These are phyloP conservation scores for Nudaria mundana DNA, from an alignment of 2,888 invertebrate species.

Conservation along the genomic window DNA sequence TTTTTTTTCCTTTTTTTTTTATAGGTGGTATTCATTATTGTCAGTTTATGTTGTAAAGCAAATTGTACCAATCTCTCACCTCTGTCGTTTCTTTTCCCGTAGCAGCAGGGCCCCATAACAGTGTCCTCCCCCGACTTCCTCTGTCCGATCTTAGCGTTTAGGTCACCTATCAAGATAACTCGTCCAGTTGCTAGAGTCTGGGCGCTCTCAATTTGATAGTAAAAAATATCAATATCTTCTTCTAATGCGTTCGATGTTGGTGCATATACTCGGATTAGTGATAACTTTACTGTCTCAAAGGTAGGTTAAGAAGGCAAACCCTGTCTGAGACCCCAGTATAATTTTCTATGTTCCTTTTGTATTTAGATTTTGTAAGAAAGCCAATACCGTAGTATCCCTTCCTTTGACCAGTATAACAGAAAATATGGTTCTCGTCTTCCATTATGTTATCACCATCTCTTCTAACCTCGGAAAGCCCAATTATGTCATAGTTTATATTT, in stretches of 20 bases:
- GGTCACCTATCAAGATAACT: background rate
- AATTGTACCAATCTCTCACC: too few relatives aligned
- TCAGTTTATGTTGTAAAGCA: too few relatives aligned
- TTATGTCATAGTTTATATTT: background rate
- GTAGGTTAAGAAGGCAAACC: background rate
- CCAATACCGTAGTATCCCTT: slow-evolving; percentile 4
- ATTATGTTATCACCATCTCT: background rate
- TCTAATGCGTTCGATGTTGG: background rate
- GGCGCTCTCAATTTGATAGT: background rate
- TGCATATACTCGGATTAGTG: background rate
- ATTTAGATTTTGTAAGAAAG: background rate
- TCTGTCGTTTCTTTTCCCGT: slow-evolving; percentile 18
- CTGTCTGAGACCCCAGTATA: background rate
- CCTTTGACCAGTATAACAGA: slow-evolving; percentile 5
- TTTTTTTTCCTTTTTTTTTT: too few relatives aligned
- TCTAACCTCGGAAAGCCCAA: background rate
- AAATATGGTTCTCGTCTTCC: background rate
- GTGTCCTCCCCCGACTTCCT: background rate
- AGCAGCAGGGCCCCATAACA: slow-evolving; percentile 9
- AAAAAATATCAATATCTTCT: background rate
- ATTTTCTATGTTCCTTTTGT: background rate
- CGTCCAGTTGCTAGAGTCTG: background rate
- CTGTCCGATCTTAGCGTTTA: background rate
- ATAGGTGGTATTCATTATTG: too few relatives aligned
- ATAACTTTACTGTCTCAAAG: background rate